A percentile compares a stretch with the other conserved stretches of the same genome.
phyloP scores from a whole-genome alignment of 1,140 invertebrate species.

The Saxidomus purpurata region DNA sequence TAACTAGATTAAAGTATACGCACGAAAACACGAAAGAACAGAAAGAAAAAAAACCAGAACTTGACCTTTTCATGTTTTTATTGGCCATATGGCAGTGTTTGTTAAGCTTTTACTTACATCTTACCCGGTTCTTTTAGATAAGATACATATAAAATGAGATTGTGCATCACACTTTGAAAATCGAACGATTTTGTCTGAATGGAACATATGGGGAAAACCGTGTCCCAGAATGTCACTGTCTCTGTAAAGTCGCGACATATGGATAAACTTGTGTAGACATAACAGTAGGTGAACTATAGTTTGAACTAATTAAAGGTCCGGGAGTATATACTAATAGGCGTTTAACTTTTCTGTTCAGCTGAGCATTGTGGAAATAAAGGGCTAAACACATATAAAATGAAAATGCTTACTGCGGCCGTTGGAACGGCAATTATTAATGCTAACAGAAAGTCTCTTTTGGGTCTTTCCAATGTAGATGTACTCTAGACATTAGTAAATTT shows the following conservation, averaged over 20 bases:
- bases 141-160: too few species aligned
- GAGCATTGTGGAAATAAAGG: slow-evolving; percentile 49
- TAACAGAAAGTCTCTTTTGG: slow-evolving; percentile 8
- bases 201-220: too few species aligned
- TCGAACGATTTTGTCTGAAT: too few species aligned
- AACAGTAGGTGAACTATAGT: neutral
- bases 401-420: slow-evolving; percentile 30
- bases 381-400: slow-evolving; percentile 50
- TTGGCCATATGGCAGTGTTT: too few species aligned
- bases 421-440: slow-evolving; percentile 50
- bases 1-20: too few species aligned
- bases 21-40: too few species aligned
- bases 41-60: too few species aligned
- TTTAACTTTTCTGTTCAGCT: slow-evolving; percentile 47
- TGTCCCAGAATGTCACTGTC: slow-evolving; percentile 8
- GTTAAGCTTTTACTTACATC: too few species aligned
- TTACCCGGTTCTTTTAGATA: too few species aligned
- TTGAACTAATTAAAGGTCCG: slow-evolving; percentile 23
- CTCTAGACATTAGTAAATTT: neutral
- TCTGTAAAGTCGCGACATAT: neutral
- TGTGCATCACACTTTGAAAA: too few species aligned
- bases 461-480: neutral
- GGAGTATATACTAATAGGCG: slow-evolving; percentile 9
- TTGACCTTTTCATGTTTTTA: too few species aligned
- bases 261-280: neutral